These are phyloP conservation scores for Casuarius casuarius DNA, from an alignment of 2,113 vertebrate species.

Conservation along the genomic window DNA sequence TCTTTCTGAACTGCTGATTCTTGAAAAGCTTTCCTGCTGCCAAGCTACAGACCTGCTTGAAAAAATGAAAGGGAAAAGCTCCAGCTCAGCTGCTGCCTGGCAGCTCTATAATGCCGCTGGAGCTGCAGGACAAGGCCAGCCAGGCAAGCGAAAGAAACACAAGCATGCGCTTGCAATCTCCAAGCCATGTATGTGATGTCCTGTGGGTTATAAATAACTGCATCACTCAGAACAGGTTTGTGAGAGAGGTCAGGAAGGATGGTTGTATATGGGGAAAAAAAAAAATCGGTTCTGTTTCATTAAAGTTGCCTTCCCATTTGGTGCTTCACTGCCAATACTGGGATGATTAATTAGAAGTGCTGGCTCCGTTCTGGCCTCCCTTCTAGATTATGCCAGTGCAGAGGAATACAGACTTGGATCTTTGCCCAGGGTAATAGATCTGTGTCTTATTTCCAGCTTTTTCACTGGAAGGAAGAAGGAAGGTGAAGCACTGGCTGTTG, in stretches of 20 bases:
- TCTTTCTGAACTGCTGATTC: not conserved
- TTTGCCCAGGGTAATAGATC: not conserved
- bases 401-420: accelerated
- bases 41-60: not conserved
- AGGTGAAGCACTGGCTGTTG: not conserved
- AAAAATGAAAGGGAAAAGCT: not conserved
- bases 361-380: not conserved
- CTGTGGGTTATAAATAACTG: not conserved
- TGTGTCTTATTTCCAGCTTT: not conserved
- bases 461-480: not conserved
- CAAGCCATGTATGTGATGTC: not conserved
- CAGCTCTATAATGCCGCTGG: not conserved
- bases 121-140: not conserved
- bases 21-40: not conserved
- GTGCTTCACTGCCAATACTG: not conserved
- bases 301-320: not conserved
- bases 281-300: not conserved
- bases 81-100: not conserved
- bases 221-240: not conserved
- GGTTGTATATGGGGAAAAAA: not conserved
- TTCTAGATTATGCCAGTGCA: not conserved
- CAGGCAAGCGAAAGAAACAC: not conserved
- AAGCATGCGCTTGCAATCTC: not conserved
- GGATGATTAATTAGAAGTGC: constrained; percentile 1
- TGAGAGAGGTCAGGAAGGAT: constrained; percentile 15